These are phyloP conservation scores for Autographa pulchrina DNA, from an alignment of 2,888 invertebrate genomes.

Conservation along the genomic window DNA sequence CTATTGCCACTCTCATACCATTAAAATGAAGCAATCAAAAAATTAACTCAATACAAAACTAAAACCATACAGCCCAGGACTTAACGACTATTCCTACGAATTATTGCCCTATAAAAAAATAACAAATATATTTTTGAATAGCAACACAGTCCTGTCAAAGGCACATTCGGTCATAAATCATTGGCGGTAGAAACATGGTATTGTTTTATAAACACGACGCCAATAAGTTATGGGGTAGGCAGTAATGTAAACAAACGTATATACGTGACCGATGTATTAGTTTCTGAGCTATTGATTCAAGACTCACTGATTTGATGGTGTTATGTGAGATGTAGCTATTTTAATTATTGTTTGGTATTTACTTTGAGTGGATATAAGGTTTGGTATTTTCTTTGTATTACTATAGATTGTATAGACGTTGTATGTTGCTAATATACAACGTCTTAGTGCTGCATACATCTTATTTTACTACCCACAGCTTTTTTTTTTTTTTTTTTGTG, in stretches of 20 bases:
- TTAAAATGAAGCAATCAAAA: constrained; percentile 10
- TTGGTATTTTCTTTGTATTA: too few species aligned
- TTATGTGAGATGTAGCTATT: constrained; percentile 13
- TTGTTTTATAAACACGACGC: constrained; percentile 57
- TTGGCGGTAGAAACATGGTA: constrained; percentile 28
- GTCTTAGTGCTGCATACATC: too few species aligned
- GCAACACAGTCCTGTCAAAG: constrained; percentile 58
- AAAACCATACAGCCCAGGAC: constrained; percentile 36
- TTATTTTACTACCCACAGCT: too few species aligned
- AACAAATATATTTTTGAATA: constrained; percentile 56
- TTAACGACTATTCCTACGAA: constrained; percentile 55
- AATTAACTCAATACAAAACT: constrained; percentile 26
- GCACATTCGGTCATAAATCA: constrained; percentile 56
- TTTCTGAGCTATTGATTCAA: constrained; percentile 41
- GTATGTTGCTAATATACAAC: too few species aligned
- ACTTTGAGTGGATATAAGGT: not conserved
- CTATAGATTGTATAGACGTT: too few species aligned
- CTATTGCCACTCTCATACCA: not conserved
- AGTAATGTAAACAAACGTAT: constrained; percentile 43
- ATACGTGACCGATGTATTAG: constrained; percentile 54
- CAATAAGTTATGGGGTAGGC: constrained; percentile 38
- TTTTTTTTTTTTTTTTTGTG: too few species aligned
- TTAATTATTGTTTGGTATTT: not conserved
- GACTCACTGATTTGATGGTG: constrained; percentile 7
- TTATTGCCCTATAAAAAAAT: constrained; percentile 59